Base-by-base conservation (phyloP, 2,888 invertebrate genomes). In the Plebejus melissa region DNA sequence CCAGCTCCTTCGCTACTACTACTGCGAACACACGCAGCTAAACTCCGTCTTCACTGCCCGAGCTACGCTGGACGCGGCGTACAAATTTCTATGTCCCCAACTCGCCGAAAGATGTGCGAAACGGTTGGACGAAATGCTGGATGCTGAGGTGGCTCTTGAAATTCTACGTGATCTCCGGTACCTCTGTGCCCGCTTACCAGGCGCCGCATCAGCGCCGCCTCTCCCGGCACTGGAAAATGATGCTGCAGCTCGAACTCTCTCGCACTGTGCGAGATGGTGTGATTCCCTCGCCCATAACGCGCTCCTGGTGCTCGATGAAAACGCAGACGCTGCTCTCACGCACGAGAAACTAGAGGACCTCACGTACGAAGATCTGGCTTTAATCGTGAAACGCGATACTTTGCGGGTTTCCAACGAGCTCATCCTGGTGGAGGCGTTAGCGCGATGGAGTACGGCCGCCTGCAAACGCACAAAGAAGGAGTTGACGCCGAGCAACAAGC, bases 41-140 rank as follows among this genome's bases (percentile, higher is more conserved):
- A 94, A 95, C 80, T 94, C 95, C 0, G 95, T 95, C 11, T 90
- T 90, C 16, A 95, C 96, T 0, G 96, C 96, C 6, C 91, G 97
- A 38, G 94, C 95, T 60, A 95, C 97, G 0, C 94, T 97, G 41
- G 95, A 96, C 79, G 96, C 96, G 1, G 96, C 97, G 36, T 95
- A 96, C 83, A 96, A 96, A 83, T 96, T 97, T 83, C 91, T 96
- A 71, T 96, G 97, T 81, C 94, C 95, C 6, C 95, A 95, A 32
- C 91, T 97, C 74, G 96, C 96, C 2, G 94, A 95, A 78, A 93
- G 95, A 77, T 97, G 97, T 82, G 95, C 96, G 38, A 90, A 94
- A 50, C 95, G 95, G 76, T 92, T 97, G 65, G 95, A 95, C 79
- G 93, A 93, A 76, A 94, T 96, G 85, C 86, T 97, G 50, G 94